A percentile compares a stretch with the other conserved stretches of the same genome.
These are phyloP conservation scores for Marmota flaviventris DNA, from an alignment of 2,113 vertebrate species.

Conservation along the genomic window DNA sequence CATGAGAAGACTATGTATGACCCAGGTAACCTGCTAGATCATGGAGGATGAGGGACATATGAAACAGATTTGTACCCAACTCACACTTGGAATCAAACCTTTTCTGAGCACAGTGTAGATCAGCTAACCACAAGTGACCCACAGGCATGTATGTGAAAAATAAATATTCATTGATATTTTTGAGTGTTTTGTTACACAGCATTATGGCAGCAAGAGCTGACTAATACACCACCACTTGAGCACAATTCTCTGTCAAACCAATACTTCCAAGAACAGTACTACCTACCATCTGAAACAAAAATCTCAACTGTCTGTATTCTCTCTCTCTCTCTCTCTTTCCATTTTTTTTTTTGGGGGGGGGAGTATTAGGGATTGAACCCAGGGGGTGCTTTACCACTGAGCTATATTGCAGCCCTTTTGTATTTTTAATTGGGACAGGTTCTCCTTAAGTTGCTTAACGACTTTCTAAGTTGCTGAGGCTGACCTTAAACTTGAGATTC, in stretches of 20 bases:
- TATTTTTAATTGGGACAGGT: too few relatives aligned
- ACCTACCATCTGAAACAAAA: not conserved
- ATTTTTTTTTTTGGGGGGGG: too few relatives aligned
- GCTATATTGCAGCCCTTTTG: too few relatives aligned
- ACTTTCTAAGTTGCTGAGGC: too few relatives aligned
- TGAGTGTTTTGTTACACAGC: constrained; percentile 25
- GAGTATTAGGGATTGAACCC: too few relatives aligned
- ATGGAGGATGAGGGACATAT: not conserved
- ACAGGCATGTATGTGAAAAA: not conserved
- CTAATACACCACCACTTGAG: not conserved
- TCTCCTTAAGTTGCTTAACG: too few relatives aligned
- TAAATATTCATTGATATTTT: not conserved
- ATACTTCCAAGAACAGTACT: not conserved
- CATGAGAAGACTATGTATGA: not conserved
- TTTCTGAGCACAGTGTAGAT: not conserved
- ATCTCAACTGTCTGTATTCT: not conserved
- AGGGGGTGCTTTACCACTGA: too few relatives aligned
- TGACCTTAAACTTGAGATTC: too few relatives aligned
- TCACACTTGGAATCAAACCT: not conserved
- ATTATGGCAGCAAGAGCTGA: not conserved
- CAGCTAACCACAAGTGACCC: constrained; percentile 7
- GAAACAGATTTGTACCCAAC: not conserved
- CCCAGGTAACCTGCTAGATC: not conserved
- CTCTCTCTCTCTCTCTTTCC: not conserved
- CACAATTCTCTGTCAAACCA: not conserved